Base-by-base conservation (phyloP, 2,113 vertebrate species). In the Desmodus rotundus region DNA sequence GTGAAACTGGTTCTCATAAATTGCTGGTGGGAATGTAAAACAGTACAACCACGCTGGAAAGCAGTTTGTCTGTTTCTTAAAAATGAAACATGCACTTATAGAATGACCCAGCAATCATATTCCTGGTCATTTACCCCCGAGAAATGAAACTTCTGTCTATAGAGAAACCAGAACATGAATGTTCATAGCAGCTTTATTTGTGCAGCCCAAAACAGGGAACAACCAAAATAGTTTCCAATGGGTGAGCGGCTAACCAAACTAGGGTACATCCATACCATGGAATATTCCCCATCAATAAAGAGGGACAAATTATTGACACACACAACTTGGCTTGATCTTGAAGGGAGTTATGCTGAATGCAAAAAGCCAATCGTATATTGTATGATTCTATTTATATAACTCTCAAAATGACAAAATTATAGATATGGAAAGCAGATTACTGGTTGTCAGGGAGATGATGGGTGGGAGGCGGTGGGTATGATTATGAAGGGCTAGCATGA, bases 321-420 rank as follows among this genome's bases (percentile, higher is more conserved):
- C 22, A 45, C 11, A 65, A 45, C 28, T 82, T 77, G 12, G 19
- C 31, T 72, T 38, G 24, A 58, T 82, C 74, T 82, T 43, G 65
- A 86, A 86, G 61, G 80, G 28, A 24, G 38, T 86, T 81, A 17
- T 77, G 56, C 47, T 78, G 74, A 83, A 33, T 38, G 70, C 26
- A 47, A 80, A 84, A 93, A 74, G 47, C 26, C 72, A 70, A 1
- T 91, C 45, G 31, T 20, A 41, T 8, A 47, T 24, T 56, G 26
- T 86, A 20, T 33, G 58, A 94, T 84, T 95, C 54, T 33, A 56
- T 94, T 96, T 93, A 56, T 93, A 26, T 41, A 47, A 56, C 82
- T 67, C 77, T 91, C 52, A 61, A 72, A 82, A 93, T 83, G 52
- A 78, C 85, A 65, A 73, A 87, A 93, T 95, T 84, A 93, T 43